These are phyloP conservation scores for Montipora foliosa DNA, from an alignment of 64 coral and sea anemone genomes.

Conservation along the genomic window DNA sequence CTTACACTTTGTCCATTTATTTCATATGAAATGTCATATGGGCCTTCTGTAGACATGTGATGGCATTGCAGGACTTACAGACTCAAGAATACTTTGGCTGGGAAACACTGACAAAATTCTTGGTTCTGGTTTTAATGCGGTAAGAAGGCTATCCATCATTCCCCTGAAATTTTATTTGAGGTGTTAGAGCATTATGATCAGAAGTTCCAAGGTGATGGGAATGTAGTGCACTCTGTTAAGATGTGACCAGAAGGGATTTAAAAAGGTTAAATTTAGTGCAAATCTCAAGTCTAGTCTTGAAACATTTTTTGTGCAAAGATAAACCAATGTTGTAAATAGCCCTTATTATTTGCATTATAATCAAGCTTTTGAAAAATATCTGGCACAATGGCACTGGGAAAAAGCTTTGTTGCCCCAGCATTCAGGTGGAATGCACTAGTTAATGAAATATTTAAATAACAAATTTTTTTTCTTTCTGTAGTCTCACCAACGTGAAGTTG, in stretches of 20 bases:
- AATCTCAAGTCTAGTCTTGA: no score
- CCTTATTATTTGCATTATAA: background rate
- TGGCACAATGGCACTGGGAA: no score
- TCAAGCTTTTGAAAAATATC: no score
- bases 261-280: no score
- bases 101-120: conserved; percentile 69
- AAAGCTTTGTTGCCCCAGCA: background rate
- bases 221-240: no score
- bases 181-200: no score
- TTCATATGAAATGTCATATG: background rate
- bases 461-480: background rate
- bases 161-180: background rate
- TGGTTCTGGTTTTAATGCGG: conserved; percentile 78
- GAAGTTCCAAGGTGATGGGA: no score
- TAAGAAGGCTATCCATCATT: background rate
- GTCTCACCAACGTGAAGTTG: conserved; percentile 72
- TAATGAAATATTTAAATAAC: background rate
- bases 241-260: no score
- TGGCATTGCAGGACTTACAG: conserved; percentile 75
- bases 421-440: background rate
- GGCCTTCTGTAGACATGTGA: conserved; percentile 50
- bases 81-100: conserved; percentile 82
- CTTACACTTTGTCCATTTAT: no score
- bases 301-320: no score
- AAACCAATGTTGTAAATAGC: no score